Evolutionary conservation across 2,888 invertebrate species (phyloP).

Genomic region (Cylloceria caligata): DNA sequence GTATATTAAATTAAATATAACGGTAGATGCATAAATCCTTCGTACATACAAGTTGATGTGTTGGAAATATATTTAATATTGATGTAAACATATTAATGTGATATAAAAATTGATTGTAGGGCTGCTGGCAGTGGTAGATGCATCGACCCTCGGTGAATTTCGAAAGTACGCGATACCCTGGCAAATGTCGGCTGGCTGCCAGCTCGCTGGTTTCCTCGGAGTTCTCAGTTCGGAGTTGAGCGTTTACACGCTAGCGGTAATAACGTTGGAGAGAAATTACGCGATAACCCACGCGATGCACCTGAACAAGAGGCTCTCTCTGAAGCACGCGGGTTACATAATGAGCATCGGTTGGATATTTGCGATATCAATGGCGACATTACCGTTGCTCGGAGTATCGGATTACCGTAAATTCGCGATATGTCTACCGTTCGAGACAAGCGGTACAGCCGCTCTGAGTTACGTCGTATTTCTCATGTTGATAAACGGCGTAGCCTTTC

Average conservation of each 20-base stretch:
- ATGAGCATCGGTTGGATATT: slow-evolving; percentile 98
- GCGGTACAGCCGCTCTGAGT: slow-evolving; percentile 90
- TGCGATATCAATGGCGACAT: slow-evolving; percentile 93
- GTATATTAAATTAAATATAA: too few species aligned
- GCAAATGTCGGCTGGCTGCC: slow-evolving; percentile 98
- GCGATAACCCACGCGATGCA: slow-evolving; percentile 99
- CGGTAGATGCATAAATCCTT: too few species aligned
- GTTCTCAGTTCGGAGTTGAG: slow-evolving; percentile 97
- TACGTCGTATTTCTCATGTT: slow-evolving; percentile 96
- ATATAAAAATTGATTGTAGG: slow-evolving; percentile 85
- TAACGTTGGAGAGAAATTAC: slow-evolving; percentile 97
- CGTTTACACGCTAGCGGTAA: slow-evolving; percentile 98
- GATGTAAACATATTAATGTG: too few species aligned
- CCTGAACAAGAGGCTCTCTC: slow-evolving; percentile 95
- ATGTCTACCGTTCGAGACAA: slow-evolving; percentile 97
- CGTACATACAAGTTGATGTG: too few species aligned
- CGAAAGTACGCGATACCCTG: slow-evolving; percentile 98
- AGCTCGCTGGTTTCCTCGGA: slow-evolving; percentile 97
- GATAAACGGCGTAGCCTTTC: slow-evolving; percentile 96
- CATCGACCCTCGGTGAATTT: slow-evolving; percentile 97
- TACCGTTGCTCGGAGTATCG: slow-evolving; percentile 96
- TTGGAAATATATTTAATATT: too few species aligned
- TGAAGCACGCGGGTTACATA: slow-evolving; percentile 95
- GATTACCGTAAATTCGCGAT: slow-evolving; percentile 98
- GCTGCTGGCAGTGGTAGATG: slow-evolving; percentile 97